Evolutionary conservation across 2,113 vertebrate species (phyloP).

Genomic region (Athene noctua): DNA sequence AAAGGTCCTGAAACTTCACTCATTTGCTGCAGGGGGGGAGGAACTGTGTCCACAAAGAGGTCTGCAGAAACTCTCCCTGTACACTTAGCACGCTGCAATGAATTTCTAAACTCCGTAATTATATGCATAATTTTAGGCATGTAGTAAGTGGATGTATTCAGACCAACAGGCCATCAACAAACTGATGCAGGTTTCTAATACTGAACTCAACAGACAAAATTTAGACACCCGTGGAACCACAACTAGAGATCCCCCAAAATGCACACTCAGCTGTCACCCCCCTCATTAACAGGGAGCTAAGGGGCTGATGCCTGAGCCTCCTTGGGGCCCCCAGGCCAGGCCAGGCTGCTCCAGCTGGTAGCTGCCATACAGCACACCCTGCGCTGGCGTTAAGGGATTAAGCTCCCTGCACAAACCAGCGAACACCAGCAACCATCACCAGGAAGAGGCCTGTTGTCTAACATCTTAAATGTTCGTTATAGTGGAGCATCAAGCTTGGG

Average conservation of each 20-base stretch:
- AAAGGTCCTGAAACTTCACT: neutral
- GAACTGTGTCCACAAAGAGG: neutral
- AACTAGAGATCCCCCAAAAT: fast-evolving
- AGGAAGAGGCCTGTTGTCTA: neutral
- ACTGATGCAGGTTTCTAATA: neutral
- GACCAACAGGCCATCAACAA: fast-evolving
- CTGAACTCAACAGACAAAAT: neutral
- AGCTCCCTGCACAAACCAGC: neutral
- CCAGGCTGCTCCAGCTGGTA: neutral
- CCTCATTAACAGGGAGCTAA: neutral
- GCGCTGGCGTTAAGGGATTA: fast-evolving
- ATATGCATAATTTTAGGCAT: neutral
- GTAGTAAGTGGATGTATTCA: neutral
- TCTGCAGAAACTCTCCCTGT: fast-evolving
- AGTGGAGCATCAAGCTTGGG: too few relatives aligned
- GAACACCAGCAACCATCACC: fast-evolving
- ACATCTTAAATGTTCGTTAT: neutral
- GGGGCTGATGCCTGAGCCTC: neutral
- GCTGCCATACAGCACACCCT: neutral
- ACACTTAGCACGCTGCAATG: neutral
- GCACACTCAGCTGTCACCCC: fast-evolving
- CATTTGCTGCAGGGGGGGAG: neutral
- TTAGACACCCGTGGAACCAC: neutral
- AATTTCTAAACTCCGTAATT: neutral
- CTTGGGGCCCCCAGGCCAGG: neutral